phyloP scores from a whole-genome alignment of 2,797 vertebrate genomes.

The Mastacembelus armatus region DNA sequence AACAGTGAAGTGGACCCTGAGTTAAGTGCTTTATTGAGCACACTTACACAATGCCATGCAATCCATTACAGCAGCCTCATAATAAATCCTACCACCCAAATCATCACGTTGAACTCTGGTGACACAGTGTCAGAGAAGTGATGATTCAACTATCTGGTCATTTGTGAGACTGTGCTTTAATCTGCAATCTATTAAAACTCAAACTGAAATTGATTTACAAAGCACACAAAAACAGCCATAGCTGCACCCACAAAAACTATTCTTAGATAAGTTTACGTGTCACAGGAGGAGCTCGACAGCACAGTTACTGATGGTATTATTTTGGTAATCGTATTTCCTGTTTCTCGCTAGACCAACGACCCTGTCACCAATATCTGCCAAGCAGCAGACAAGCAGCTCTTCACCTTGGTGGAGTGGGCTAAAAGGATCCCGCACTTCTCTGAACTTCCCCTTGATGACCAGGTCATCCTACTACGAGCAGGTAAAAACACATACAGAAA shows the following conservation, averaged over 20 bases:
- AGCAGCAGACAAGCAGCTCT: conserved; percentile 94
- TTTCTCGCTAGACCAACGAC: conserved; percentile 89
- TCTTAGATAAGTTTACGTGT: background rate
- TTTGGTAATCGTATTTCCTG: conserved; percentile 6
- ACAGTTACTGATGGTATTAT: background rate
- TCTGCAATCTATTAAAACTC: too few relatives aligned
- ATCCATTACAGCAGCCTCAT: background rate
- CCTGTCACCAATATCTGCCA: conserved; percentile 99
- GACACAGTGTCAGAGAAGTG: background rate
- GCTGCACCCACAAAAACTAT: conserved; percentile 9
- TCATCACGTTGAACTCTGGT: background rate
- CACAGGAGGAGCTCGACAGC: background rate
- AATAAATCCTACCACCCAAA: background rate
- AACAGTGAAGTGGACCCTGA: too few relatives aligned
- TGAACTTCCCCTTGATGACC: conserved; percentile 93
- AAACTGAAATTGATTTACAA: too few relatives aligned
- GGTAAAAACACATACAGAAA: conserved; percentile 77
- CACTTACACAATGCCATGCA: conserved; percentile 1
- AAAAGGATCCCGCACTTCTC: conserved; percentile 96
- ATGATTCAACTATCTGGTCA: background rate
- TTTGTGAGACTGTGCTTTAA: background rate
- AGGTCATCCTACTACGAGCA: conserved; percentile 96
- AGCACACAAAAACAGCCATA: background rate
- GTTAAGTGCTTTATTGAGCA: too few relatives aligned
- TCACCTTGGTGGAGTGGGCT: conserved; percentile 95